A percentile compares a stretch with the other conserved stretches of the same genome.
phyloP scores from a whole-genome alignment of 2,113 vertebrate genomes.

The Daboia siamensis region DNA sequence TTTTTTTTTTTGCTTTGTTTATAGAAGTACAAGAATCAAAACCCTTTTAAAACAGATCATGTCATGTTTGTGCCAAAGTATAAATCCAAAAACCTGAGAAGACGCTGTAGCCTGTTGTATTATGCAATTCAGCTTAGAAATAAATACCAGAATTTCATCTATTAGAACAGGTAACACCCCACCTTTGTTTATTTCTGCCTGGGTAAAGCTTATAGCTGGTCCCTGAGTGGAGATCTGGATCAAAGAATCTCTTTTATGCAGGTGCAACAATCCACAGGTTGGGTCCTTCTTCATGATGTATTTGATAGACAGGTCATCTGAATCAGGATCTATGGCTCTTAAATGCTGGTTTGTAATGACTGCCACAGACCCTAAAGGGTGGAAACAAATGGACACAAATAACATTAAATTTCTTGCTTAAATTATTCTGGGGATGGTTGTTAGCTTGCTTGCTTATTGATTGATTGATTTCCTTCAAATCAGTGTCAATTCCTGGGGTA shows the following conservation, averaged over 20 bases:
- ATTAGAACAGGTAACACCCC: constrained; percentile 31
- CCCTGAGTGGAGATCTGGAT: constrained; percentile 78
- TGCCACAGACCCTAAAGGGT: constrained; percentile 76
- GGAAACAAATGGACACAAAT: constrained; percentile 4
- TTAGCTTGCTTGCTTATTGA: neutral
- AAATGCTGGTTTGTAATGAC: constrained; percentile 86
- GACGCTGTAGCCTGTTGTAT: neutral
- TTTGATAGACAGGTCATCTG: constrained; percentile 69
- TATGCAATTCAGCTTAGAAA: neutral
- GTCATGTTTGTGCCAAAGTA: neutral
- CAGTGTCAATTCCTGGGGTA: neutral
- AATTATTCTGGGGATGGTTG: neutral
- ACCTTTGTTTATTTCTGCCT: constrained; percentile 89
- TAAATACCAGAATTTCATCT: neutral
- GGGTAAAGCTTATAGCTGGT: constrained; percentile 83
- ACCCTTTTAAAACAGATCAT: too few relatives aligned
- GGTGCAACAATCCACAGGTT: constrained; percentile 72
- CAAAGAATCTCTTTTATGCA: constrained; percentile 54
- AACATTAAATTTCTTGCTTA: fast-evolving
- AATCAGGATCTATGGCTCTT: constrained; percentile 75
- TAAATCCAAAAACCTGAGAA: neutral
- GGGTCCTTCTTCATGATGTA: constrained; percentile 85
- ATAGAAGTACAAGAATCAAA: too few relatives aligned
- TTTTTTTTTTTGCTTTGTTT: too few relatives aligned
- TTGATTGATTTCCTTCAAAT: neutral